These are phyloP conservation scores for Pipistrellus pygmaeus DNA, from an alignment of 2,797 vertebrate species.

Conservation along the genomic window DNA sequence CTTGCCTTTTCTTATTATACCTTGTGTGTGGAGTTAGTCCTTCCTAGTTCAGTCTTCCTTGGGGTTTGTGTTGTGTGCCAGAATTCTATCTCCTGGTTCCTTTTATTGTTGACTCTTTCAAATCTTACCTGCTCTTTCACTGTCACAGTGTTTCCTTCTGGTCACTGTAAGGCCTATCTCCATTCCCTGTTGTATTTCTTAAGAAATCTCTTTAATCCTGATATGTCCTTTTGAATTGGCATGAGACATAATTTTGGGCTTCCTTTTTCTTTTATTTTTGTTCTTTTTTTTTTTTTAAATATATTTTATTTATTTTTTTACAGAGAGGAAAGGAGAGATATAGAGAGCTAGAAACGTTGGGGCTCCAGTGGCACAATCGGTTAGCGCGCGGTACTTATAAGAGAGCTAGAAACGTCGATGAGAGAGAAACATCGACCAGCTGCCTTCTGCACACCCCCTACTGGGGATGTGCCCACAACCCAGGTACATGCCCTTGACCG, in stretches of 20 bases:
- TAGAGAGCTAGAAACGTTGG: too few relatives aligned
- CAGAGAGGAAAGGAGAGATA: too few relatives aligned
- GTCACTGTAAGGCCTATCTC: background rate
- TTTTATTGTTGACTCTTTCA: background rate
- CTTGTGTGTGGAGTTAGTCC: background rate
- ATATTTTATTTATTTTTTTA: too few relatives aligned
- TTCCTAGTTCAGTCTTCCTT: background rate
- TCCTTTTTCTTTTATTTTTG: background rate
- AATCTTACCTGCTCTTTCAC: conserved; percentile 1
- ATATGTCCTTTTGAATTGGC: background rate
- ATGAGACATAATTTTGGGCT: background rate
- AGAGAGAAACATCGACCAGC: too few relatives aligned
- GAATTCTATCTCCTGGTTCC: background rate
- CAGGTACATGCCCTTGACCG: too few relatives aligned
- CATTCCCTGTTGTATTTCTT: background rate
- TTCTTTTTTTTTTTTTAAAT: too few relatives aligned
- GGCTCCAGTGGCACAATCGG: too few relatives aligned
- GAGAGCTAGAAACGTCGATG: too few relatives aligned
- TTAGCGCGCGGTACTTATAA: too few relatives aligned
- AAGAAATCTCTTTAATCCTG: conserved; percentile 21
- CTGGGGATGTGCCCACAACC: too few relatives aligned
- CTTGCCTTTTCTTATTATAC: background rate
- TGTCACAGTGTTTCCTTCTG: background rate
- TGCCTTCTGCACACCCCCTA: too few relatives aligned
- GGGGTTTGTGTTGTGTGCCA: conserved; percentile 33